These are phyloP conservation scores for Phalacrocorax brasilianus DNA, from an alignment of 2,113 vertebrate genomes.

Conservation along the genomic window DNA sequence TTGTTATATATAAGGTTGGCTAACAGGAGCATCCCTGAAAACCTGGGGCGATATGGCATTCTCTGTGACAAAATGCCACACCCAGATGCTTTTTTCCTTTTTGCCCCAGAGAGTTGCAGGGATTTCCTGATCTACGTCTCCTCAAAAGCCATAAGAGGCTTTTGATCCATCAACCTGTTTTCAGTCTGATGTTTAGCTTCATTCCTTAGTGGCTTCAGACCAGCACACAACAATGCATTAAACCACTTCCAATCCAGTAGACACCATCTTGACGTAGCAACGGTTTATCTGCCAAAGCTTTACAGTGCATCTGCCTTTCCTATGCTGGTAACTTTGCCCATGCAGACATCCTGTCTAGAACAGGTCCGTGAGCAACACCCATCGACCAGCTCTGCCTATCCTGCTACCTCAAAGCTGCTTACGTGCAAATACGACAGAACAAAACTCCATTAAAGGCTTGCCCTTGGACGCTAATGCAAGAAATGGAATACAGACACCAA, in stretches of 20 bases:
- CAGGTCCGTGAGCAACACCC: neutral
- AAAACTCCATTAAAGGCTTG: neutral
- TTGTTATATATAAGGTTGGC: fast-evolving
- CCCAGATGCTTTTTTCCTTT: fast-evolving
- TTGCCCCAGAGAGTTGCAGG: neutral
- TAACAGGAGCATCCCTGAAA: neutral
- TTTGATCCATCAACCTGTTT: neutral
- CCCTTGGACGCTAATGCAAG: neutral
- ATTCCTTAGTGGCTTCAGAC: neutral
- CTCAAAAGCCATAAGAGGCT: neutral
- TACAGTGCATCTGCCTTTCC: neutral
- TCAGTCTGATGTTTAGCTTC: neutral
- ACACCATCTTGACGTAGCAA: neutral
- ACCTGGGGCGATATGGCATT: neutral
- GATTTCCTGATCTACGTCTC: neutral
- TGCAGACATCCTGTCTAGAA: neutral
- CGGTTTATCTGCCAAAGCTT: neutral
- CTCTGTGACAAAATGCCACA: neutral
- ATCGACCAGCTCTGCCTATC: neutral
- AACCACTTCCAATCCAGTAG: neutral
- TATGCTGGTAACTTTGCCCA: neutral
- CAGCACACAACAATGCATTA: neutral
- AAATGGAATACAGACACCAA: neutral
- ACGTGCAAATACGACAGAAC: fast-evolving
- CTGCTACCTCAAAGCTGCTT: neutral